Conservation (phyloP, 2,113 vertebrate genomes). For the Esox niger region DNA sequence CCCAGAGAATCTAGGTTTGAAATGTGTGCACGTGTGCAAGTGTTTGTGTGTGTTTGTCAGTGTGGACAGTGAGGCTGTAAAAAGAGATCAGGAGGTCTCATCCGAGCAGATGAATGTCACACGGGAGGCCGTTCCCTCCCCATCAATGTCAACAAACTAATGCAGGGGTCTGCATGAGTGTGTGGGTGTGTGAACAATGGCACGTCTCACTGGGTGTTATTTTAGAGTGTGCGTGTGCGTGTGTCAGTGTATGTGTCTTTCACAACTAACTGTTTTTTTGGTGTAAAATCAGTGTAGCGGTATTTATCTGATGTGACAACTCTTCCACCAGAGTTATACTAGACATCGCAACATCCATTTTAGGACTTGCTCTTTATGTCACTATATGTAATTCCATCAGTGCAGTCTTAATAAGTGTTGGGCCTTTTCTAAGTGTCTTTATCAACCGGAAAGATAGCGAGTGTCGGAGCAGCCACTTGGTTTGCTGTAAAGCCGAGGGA, state of each 20-base stretch:
- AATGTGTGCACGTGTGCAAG: not conserved
- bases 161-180: not conserved
- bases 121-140: not conserved
- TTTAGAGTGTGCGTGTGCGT: slow-evolving; percentile 16
- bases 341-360: no score
- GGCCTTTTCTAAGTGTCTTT: no score
- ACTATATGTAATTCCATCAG: no score
- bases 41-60: not conserved
- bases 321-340: slow-evolving; percentile 10
- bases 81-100: slow-evolving; percentile 11
- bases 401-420: no score
- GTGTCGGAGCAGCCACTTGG: no score
- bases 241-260: slow-evolving; percentile 8
- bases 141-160: not conserved
- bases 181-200: slow-evolving; percentile 6
- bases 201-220: slow-evolving; percentile 5
- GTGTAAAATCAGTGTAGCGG: no score
- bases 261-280: no score
- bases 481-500: no score
- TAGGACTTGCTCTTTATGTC: no score
- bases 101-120: slow-evolving; percentile 37
- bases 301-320: no score
- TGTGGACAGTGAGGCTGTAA: not conserved
- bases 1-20: no score
- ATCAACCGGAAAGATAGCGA: no score